Evolutionary conservation across 2,797 vertebrate genomes (phyloP), one percentile per base, ranked within the genome.

Genomic region (Acanthiza pusilla): DNA sequence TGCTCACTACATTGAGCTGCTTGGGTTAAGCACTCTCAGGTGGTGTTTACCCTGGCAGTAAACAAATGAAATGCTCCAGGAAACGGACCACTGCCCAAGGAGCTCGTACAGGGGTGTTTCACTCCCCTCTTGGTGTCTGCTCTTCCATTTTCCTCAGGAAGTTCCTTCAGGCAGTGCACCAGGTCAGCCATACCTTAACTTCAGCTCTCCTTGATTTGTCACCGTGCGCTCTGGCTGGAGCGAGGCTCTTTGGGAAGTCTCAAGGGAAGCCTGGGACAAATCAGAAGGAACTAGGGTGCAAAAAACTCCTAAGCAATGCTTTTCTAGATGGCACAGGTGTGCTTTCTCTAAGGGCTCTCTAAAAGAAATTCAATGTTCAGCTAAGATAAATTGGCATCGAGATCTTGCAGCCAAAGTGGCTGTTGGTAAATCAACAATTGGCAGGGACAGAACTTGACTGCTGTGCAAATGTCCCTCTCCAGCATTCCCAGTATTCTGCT

Each of bases 21-120:
- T 96, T 45, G 58, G 91, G 93, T 95, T 95, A 91, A 96, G 58
- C 91, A 83, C 96, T 87, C 95, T 94, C 87, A 65, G 93, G 92
- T 94, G 94, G 79, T 94, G 86, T 96, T 96, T 91, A 95, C 88
- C 83, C 86, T 83, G 76, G 42, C 43, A 74, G 75, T 88, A 94
- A 97, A 96, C 91, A 96, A 91, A 80, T 63, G 66, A 57, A 89
- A 73, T 54, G 77, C 61, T 75, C 43, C 60, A 65, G 60, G 71
- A 91, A 91, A 91, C 34, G 72, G 92, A 92, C 94, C 50, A 70
- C 77, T 89, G 84, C 67, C 91, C 58, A 86, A 54, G 83, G 66
- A 90, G 82, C 75, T 71, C 66, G 21, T 63, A 30, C 73, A 51
- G 67, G 68, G 73, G 25, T 90, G 17, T 86, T 77, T 86, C 63